Percentiles rank a stretch among this genome's conserved stretches.
Evolutionary conservation across 1,140 invertebrate genomes (phyloP).

Genomic region (Leptestheria dahalacensis): DNA sequence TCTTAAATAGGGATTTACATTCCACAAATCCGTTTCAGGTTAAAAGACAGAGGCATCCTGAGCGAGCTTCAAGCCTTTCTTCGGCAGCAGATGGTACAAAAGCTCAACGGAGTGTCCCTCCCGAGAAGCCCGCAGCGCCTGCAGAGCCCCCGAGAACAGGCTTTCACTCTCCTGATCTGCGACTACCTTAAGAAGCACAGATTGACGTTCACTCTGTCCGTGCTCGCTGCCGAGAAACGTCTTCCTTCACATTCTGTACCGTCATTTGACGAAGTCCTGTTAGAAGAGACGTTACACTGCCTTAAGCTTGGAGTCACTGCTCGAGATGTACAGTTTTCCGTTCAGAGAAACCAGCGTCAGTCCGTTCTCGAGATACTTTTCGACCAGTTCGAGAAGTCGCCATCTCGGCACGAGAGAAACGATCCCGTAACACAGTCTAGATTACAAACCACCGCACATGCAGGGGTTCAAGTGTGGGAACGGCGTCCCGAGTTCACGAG

Average conservation of each 20-base stretch:
- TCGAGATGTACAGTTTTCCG: background rate
- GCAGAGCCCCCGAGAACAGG: background rate
- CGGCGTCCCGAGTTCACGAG: background rate
- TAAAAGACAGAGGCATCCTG: slow-evolving; percentile 11
- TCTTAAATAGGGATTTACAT: no score
- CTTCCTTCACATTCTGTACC: background rate
- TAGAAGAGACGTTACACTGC: background rate
- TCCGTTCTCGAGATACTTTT: background rate
- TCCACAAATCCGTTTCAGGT: no score
- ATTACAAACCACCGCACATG: background rate
- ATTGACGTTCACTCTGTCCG: slow-evolving; percentile 7
- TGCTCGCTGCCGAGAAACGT: slow-evolving; percentile 6
- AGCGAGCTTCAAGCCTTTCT: slow-evolving; percentile 13
- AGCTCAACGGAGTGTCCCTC: slow-evolving; percentile 3
- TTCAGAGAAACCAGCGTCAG: background rate
- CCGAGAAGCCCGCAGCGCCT: background rate
- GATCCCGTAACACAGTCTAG: background rate
- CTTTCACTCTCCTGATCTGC: slow-evolving; percentile 1
- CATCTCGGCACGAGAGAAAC: background rate
- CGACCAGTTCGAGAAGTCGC: background rate
- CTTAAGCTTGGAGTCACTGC: background rate
- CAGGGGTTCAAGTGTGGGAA: background rate
- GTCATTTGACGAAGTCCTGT: background rate
- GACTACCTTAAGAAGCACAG: slow-evolving; percentile 4
- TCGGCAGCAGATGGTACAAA: slow-evolving; percentile 10